A percentile compares a stretch with the other conserved stretches of the same genome.
These are phyloP conservation scores for Xiphophorus maculatus DNA, from an alignment of 2,113 vertebrate genomes.

Conservation along the genomic window DNA sequence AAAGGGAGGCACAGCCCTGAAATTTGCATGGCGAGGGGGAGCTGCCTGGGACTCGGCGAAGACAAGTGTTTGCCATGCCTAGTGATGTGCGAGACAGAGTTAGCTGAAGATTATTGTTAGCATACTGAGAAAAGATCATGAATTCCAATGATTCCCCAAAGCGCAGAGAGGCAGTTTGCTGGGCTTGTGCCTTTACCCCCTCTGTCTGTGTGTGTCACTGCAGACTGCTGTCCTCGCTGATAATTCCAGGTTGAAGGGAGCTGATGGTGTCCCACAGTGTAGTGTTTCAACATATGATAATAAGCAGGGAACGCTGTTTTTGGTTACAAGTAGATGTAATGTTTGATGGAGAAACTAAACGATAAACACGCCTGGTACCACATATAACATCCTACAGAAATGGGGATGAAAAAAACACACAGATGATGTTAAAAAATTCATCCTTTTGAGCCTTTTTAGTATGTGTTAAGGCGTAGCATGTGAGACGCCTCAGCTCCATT, in stretches of 20 bases:
- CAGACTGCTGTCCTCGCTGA: constrained; percentile 52
- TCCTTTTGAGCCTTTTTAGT: constrained; percentile 69
- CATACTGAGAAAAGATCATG: constrained; percentile 74
- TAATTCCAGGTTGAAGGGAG: constrained; percentile 63
- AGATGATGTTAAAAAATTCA: constrained; percentile 64
- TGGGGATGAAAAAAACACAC: constrained; percentile 17
- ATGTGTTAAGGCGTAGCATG: constrained; percentile 65
- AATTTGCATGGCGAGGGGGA: constrained; percentile 72
- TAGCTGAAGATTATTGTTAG: constrained; percentile 78
- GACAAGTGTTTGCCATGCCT: constrained; percentile 71
- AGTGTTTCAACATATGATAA: constrained; percentile 71
- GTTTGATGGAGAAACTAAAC: constrained; percentile 51
- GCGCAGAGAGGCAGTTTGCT: constrained; percentile 67
- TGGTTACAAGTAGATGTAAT: constrained; percentile 53
- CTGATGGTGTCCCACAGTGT: constrained; percentile 61
- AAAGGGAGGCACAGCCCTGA: constrained; percentile 63
- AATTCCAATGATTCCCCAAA: constrained; percentile 79
- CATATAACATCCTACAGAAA: constrained; percentile 43
- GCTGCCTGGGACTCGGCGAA: constrained; percentile 42
- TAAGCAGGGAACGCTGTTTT: constrained; percentile 53
- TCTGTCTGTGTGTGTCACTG: constrained; percentile 58
- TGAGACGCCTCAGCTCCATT: constrained; percentile 67
- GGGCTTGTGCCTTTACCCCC: constrained; percentile 48
- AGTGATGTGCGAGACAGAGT: constrained; percentile 72
- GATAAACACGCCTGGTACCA: constrained; percentile 34